Percentiles rank a stretch among this genome's conserved stretches.
phyloP scores from a whole-genome alignment of 2,888 invertebrate species.

The Metopia argyrocephala region DNA sequence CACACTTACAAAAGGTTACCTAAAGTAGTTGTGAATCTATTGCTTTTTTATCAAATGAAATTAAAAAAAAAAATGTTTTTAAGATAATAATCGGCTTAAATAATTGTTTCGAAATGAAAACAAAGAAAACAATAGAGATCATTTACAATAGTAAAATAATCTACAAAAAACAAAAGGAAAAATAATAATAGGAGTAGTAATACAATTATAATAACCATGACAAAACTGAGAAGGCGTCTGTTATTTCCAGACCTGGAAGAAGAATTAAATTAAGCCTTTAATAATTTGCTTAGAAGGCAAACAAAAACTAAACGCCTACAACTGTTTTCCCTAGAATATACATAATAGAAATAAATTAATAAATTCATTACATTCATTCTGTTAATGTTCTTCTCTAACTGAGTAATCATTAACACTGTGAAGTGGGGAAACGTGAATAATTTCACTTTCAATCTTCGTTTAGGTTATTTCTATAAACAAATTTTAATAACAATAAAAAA shows the following conservation, averaged over 20 bases:
- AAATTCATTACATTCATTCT: neutral
- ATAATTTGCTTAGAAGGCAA: neutral
- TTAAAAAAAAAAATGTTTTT: no score
- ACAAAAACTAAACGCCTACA: neutral
- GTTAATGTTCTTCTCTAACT: neutral
- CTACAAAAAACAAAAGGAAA: neutral
- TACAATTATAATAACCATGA: neutral
- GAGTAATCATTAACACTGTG: neutral
- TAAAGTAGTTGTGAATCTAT: no score
- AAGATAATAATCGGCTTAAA: no score
- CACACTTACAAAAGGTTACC: no score
- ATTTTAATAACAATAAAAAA: neutral
- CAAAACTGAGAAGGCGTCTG: neutral
- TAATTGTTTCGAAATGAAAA: no score
- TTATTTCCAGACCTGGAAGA: neutral
- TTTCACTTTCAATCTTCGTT: slow-evolving; percentile 7
- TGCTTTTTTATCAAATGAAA: no score
- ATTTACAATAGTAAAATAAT: neutral
- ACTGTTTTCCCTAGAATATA: neutral
- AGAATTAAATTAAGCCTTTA: neutral
- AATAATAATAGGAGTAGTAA: neutral
- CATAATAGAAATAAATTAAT: neutral
- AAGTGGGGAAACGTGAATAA: neutral
- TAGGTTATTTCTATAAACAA: neutral
- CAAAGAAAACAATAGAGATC: no score